Base-by-base conservation (phyloP, 2,113 vertebrate genomes). In the Varanus komodoensis region DNA sequence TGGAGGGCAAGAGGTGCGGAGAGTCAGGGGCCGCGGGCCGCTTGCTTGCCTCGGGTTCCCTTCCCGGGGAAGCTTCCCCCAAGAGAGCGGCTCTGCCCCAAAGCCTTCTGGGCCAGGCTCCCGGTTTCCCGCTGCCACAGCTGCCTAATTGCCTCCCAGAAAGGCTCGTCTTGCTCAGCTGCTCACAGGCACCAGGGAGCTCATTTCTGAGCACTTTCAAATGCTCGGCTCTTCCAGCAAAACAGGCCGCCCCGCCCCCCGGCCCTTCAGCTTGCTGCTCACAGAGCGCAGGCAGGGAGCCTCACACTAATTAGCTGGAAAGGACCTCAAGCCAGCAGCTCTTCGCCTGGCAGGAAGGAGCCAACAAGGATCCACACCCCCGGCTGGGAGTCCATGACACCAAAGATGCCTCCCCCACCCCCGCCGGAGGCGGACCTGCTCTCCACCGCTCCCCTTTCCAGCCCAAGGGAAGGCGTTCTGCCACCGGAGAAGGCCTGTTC, bases 151-250 rank as follows among this genome's bases (percentile, higher is more conserved):
- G 61, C 91, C 92, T 93, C 86, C 90, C 90, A 82, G 89, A 88
- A 84, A 92, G 84, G 84, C 93, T 89, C 82, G 27, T 87, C 86
- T 71, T 87, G 92, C 89, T 91, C 50, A 88, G 90, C 88, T 83
- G 91, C 75, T 81, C 64, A 1, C n/a, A 91, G 74, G 88, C 92
- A 81, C 71, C 73, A 90, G 52, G 73, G 27, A 48, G 79, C 71
- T 69, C 89, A 84, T 77, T 94, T 92, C 84, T 84, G 11, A 54
- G 87, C 78, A 92, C 34, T 93, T 92, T 27, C 4, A 0, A 6
- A 15, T 64, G 11, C 34, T 64, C 50, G 3, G 80, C 48, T n/a
- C 68, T 89, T 9, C 69, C 9, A n/a, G 54, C 38, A 79, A 68
- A 87, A 9, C 19, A 67, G 52, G 4, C 9, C 3, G 11, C 57